phyloP scores from a whole-genome alignment of 2,888 invertebrate species.

The Andrena marginata region DNA sequence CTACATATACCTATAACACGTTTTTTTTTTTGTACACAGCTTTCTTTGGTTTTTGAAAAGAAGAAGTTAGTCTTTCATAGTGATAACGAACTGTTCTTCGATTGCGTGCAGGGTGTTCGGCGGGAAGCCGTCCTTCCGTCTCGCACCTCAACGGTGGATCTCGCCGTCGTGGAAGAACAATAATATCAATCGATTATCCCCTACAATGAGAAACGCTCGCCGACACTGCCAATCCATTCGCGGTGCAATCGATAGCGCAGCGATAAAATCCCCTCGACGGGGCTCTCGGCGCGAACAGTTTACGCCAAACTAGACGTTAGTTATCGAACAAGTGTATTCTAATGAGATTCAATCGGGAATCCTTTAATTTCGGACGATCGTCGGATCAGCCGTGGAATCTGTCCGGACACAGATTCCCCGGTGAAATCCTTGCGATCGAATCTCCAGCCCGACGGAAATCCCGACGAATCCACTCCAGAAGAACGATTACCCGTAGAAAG shows the following conservation, averaged over 20 bases:
- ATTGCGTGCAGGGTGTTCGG: constrained; percentile 48
- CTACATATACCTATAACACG: constrained; percentile 60
- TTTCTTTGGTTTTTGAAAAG: constrained; percentile 44
- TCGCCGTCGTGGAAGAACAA: neutral
- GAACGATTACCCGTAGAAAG: constrained; percentile 17
- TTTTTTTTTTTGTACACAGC: constrained; percentile 61
- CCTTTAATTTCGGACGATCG: neutral
- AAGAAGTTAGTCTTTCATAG: constrained; percentile 48
- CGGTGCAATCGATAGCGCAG: too few species aligned
- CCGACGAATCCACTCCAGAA: neutral
- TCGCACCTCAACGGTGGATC: neutral
- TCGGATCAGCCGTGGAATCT: neutral
- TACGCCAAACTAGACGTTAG: too few species aligned
- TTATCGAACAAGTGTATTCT: too few species aligned
- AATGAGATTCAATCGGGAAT: too few species aligned
- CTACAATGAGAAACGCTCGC: neutral
- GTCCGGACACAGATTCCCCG: neutral
- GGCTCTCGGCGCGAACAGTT: too few species aligned
- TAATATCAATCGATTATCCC: neutral
- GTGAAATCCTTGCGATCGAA: neutral
- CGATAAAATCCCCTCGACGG: too few species aligned
- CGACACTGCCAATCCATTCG: neutral
- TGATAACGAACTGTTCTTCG: constrained; percentile 42
- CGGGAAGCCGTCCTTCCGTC: neutral
- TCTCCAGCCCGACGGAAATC: neutral